Base-by-base conservation (phyloP, 2,888 invertebrate species). In the Drosophila colorata region DNA sequence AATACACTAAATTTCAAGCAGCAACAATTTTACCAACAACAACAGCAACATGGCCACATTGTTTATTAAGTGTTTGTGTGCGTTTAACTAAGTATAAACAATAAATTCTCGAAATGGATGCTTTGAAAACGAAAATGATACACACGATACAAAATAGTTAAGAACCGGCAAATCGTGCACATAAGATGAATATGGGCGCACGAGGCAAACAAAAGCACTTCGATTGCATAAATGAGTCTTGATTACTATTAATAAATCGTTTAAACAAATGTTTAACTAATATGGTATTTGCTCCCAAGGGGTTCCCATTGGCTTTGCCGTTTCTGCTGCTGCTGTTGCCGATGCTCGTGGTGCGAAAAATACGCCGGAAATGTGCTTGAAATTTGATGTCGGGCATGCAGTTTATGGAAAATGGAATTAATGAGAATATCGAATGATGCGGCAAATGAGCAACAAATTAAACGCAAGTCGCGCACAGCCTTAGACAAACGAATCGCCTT, bases 371-470 rank as follows among this genome's bases (percentile, higher is more conserved):
- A 78, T 65, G 64, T 74, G 75, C 48, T 37, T 70, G 74, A 56
- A 63, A 61, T 64, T 47, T 37, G 69, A 68, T 61, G 67, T 49
- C 58, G 18, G 25, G 68, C 60, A 49, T 71, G 74, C 60, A 68
- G 28, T 23, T 40, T 31, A 41, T 35, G 53, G 33, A 47, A 49
- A 55, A 51, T 55, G 76, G 16, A 81, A 56, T 82, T 87, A 69
- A 58, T 55, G 55, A 3, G 77, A 74, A 74, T 77, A 75, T 82
- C 80, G 83, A 74, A 82, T 82, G 87, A 84, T 69, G 87, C 86
- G 83, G 87, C 83, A 87, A 83, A 87, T 83, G 67, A 85, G 85
- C 68, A 63, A 52, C 78, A 74, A 87, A 84, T 84, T 74, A 69
- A 69, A 59, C 48, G 68, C 63, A 69, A 63, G 48, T 53, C 61